Evolutionary conservation across 2,797 vertebrate genomes (phyloP).

Genomic region (Avahi laniger): DNA sequence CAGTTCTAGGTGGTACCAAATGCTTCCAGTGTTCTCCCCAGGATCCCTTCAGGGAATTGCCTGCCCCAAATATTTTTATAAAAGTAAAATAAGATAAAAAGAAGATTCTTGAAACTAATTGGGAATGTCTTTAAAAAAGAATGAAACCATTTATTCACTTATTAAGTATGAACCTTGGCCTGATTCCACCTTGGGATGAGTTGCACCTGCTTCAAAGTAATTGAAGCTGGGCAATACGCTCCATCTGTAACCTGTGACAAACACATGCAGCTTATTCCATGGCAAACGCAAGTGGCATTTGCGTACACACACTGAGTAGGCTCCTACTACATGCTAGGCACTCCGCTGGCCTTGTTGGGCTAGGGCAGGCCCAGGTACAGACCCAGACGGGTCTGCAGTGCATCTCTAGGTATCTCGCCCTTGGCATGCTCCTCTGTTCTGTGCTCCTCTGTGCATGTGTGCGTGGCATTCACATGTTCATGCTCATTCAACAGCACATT

Average conservation of each 20-base stretch:
- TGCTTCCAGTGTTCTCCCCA: not conserved
- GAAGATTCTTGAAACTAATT: not conserved
- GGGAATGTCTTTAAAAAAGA: not conserved
- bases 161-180: not conserved
- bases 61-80: not conserved
- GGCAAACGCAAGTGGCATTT: fast-evolving
- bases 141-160: not conserved
- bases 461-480: fast-evolving
- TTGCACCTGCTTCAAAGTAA: not conserved
- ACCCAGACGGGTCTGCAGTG: fast-evolving
- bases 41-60: not conserved
- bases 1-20: not conserved
- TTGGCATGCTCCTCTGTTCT: fast-evolving
- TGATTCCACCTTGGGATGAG: not conserved
- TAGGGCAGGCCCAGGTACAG: fast-evolving
- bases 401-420: not conserved
- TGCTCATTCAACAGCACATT: not conserved
- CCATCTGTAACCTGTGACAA: not conserved
- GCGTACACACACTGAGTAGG: fast-evolving
- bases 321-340: fast-evolving
- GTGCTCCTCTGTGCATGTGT: not conserved
- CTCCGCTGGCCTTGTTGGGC: not conserved
- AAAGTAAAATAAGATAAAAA: not conserved
- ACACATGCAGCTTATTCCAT: fast-evolving
- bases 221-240: not conserved